Conservation (phyloP, 37 sponge, comb jelly and placozoan species). For the Beroe forskalii region DNA sequence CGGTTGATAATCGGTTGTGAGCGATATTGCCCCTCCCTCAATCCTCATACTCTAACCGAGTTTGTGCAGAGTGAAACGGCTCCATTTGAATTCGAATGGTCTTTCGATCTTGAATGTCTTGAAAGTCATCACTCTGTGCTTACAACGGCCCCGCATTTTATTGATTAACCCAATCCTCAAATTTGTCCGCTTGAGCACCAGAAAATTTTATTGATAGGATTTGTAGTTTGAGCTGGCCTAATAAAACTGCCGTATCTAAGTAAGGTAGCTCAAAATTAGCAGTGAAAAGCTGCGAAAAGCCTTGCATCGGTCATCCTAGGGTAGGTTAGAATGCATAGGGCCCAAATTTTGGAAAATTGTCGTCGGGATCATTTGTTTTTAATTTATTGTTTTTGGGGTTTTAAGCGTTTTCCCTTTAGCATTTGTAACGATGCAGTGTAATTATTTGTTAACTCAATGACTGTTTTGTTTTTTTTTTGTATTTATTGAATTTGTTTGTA, state of each 20-base stretch:
- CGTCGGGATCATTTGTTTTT: slow-evolving; percentile 3
- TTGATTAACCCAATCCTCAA: neutral
- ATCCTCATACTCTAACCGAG: neutral
- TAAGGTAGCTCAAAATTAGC: slow-evolving; percentile 31
- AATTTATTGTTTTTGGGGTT: neutral
- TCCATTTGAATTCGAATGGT: neutral
- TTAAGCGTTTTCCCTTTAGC: neutral
- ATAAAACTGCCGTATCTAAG: neutral
- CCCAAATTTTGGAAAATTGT: slow-evolving; percentile 40
- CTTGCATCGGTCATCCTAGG: slow-evolving; percentile 61
- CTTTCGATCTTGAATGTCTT: neutral
- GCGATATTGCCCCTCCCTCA: neutral
- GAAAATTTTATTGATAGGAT: neutral
- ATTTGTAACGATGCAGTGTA: slow-evolving; percentile 51
- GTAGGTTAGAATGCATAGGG: slow-evolving; percentile 58
- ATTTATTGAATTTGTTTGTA: too few species aligned
- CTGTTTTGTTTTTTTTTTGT: too few species aligned
- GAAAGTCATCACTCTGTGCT: slow-evolving; percentile 29
- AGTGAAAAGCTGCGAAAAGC: slow-evolving; percentile 15
- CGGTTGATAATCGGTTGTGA: slow-evolving; percentile 30
- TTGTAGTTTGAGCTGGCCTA: neutral
- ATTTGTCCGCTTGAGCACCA: neutral
- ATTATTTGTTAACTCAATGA: neutral
- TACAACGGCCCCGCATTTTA: slow-evolving; percentile 30
- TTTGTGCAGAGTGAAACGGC: slow-evolving; percentile 47